Conservation (phyloP, 2,113 vertebrate genomes). For the Forbesichthys papilliferus region DNA sequence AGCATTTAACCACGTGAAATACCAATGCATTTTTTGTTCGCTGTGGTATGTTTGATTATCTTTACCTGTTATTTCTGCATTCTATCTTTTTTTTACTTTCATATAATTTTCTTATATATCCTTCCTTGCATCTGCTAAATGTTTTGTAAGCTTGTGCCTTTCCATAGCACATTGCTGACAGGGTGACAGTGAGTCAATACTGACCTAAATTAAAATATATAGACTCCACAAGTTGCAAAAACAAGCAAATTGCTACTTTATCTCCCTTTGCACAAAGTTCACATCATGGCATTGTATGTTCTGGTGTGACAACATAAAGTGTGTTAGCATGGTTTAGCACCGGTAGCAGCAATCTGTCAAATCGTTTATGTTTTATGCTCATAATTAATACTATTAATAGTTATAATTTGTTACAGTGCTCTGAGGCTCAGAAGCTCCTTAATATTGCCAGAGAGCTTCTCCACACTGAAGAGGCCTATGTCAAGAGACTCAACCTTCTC, state of each 20-base stretch:
- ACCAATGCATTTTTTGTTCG: neutral
- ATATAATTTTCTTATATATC: too few relatives aligned
- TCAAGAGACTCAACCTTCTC: constrained; percentile 90
- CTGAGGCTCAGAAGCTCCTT: constrained; percentile 87
- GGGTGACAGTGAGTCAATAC: too few relatives aligned
- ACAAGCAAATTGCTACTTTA: neutral
- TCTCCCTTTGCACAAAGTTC: neutral
- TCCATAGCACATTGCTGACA: too few relatives aligned
- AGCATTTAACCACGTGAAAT: neutral
- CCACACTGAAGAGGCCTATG: constrained; percentile 92
- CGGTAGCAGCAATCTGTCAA: neutral
- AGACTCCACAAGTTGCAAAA: neutral
- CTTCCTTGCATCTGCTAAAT: too few relatives aligned
- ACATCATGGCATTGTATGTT: neutral
- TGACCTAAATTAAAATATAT: neutral
- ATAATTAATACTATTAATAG: neutral
- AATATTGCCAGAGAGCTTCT: constrained; percentile 95
- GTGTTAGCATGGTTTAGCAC: neutral
- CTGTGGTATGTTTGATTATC: neutral
- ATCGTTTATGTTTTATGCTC: neutral
- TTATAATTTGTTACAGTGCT: constrained; percentile 72
- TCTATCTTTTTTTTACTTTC: too few relatives aligned
- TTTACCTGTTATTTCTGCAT: neutral
- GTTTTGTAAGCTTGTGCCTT: too few relatives aligned
- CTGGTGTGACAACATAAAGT: neutral